phyloP scores from a whole-genome alignment of 2,797 vertebrate genomes.

The Anguilla marmorata region DNA sequence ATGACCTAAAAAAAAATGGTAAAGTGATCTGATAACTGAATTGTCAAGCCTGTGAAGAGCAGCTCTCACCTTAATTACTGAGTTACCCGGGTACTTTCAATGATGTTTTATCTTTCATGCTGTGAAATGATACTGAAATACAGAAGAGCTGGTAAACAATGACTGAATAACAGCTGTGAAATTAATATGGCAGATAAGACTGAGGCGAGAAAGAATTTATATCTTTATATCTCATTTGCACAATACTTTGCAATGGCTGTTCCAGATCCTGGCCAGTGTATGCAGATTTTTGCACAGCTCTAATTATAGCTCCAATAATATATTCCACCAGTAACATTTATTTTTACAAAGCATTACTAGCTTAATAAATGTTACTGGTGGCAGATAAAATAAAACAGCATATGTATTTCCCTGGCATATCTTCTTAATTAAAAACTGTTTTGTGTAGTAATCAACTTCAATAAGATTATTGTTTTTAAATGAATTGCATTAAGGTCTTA shows the following conservation, averaged over 20 bases:
- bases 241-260: neutral
- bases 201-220: neutral
- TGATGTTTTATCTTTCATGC: neutral
- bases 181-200: neutral
- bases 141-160: constrained; percentile 8
- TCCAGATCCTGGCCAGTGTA: neutral
- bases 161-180: neutral
- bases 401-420: neutral
- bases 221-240: neutral
- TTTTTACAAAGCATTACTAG: too few species aligned
- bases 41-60: neutral
- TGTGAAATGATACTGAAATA: neutral
- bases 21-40: neutral
- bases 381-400: neutral
- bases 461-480: neutral
- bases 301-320: neutral
- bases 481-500: neutral
- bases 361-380: neutral
- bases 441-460: neutral
- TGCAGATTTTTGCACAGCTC: neutral
- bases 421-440: neutral
- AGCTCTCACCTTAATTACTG: neutral
- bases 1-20: neutral
- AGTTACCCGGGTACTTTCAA: neutral
- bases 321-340: too few species aligned